Conservation (phyloP, 2,797 vertebrate species). For the Ambastaia sidthimunki region DNA sequence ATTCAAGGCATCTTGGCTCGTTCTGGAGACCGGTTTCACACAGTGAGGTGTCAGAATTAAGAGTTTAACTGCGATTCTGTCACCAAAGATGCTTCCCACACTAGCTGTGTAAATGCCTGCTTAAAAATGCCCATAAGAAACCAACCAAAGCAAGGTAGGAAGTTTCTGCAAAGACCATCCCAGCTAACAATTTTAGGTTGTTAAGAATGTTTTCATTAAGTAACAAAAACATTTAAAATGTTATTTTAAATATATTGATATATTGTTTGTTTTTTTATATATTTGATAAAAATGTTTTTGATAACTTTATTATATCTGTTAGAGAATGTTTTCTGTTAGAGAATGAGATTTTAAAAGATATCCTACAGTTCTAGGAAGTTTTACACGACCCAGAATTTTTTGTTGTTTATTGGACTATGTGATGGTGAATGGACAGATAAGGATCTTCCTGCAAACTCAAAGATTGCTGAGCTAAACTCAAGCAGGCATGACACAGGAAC, state of each 20-base stretch:
- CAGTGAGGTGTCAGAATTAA: slow-evolving; percentile 8
- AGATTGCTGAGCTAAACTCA: slow-evolving; percentile 36
- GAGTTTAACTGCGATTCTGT: neutral
- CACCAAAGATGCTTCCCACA: neutral
- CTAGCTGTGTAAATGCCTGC: neutral
- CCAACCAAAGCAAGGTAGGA: neutral
- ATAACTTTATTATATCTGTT: too few species aligned
- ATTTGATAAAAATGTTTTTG: too few species aligned
- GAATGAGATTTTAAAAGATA: neutral
- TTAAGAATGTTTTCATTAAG: too few species aligned
- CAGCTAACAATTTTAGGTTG: too few species aligned
- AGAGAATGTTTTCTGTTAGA: neutral
- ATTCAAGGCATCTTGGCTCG: slow-evolving; percentile 1
- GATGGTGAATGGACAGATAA: slow-evolving; percentile 38
- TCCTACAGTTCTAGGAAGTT: neutral
- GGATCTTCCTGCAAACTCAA: slow-evolving; percentile 13
- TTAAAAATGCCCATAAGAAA: neutral
- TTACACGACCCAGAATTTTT: neutral
- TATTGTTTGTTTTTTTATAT: too few species aligned
- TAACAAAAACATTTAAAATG: too few species aligned
- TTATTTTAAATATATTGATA: too few species aligned
- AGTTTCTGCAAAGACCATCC: neutral
- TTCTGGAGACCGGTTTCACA: neutral
- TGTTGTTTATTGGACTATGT: slow-evolving; percentile 26
- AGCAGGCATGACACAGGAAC: slow-evolving; percentile 46